Evolutionary conservation across 2,113 vertebrate species (phyloP).

Genomic region (Haemorhous mexicanus): DNA sequence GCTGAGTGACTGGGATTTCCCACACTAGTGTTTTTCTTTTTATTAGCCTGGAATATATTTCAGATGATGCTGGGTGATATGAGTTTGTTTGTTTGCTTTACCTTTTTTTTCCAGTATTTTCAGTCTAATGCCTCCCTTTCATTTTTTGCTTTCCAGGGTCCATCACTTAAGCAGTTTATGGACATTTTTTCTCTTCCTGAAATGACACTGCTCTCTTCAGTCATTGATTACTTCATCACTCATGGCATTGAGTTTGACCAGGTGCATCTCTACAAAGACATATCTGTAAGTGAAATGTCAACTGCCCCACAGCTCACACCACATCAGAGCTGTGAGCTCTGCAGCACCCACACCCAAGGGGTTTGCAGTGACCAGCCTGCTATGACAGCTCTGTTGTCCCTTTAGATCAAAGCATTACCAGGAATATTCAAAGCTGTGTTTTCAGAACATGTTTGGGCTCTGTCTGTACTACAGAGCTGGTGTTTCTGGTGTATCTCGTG

Average conservation of each 20-base stretch:
- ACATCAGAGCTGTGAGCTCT: background rate
- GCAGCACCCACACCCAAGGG: background rate
- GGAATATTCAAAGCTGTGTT: background rate
- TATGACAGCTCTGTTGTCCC: background rate
- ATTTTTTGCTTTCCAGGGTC: slow-evolving; percentile 64
- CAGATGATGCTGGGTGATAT: background rate
- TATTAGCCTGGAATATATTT: background rate
- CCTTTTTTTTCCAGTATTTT: background rate
- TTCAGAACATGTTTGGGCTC: background rate
- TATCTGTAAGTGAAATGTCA: slow-evolving; percentile 70
- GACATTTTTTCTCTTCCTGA: slow-evolving; percentile 83
- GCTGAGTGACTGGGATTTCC: background rate
- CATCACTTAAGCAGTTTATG: slow-evolving; percentile 83
- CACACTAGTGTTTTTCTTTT: background rate
- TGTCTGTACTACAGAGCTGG: background rate
- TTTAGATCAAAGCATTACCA: background rate
- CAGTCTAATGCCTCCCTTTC: background rate
- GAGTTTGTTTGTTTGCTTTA: background rate
- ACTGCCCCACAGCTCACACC: background rate
- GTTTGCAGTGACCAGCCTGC: background rate
- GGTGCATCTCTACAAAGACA: slow-evolving; percentile 80
- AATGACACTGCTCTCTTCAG: slow-evolving; percentile 79
- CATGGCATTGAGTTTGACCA: slow-evolving; percentile 81
- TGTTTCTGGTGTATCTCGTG: background rate
- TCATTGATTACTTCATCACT: slow-evolving; percentile 79